Conservation (phyloP, 2,888 invertebrate species). For the Andrena bicolor region DNA sequence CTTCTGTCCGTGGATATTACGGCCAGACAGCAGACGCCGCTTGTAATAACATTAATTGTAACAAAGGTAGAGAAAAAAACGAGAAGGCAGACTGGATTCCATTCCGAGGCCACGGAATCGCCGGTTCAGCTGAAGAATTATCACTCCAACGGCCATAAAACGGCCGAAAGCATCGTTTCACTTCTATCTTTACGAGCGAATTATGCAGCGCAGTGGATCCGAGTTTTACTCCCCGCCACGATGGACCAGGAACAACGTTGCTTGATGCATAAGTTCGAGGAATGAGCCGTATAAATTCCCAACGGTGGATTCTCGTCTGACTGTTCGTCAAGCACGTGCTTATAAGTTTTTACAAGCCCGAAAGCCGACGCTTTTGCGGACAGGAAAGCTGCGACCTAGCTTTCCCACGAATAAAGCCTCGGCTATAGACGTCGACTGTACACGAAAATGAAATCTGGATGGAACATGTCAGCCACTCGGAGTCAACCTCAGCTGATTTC, state of each 20-base stretch:
- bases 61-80: neutral
- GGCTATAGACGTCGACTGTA: neutral
- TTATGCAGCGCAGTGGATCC: slow-evolving; percentile 56
- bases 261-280: slow-evolving; percentile 52
- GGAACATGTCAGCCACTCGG: neutral
- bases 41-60: slow-evolving; percentile 38
- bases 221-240: slow-evolving; percentile 48
- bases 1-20: neutral
- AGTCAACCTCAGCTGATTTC: neutral
- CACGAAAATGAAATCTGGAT: neutral
- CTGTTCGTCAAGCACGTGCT: slow-evolving; percentile 29
- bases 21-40: neutral
- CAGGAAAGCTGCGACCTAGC: slow-evolving; percentile 8
- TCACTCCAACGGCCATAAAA: slow-evolving; percentile 50
- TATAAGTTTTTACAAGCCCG: slow-evolving; percentile 35
- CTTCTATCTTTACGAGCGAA: slow-evolving; percentile 65
- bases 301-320: slow-evolving; percentile 12
- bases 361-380: slow-evolving; percentile 1
- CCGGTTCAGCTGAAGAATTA: slow-evolving; percentile 40
- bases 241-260: slow-evolving; percentile 48
- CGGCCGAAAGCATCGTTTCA: slow-evolving; percentile 48
- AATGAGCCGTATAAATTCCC: slow-evolving; percentile 58
- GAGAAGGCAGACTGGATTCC: slow-evolving; percentile 16
- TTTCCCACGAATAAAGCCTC: slow-evolving; percentile 8
- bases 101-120: slow-evolving; percentile 31